These are phyloP conservation scores for Venturia canescens DNA, from an alignment of 1,140 invertebrate genomes.

Conservation along the genomic window DNA sequence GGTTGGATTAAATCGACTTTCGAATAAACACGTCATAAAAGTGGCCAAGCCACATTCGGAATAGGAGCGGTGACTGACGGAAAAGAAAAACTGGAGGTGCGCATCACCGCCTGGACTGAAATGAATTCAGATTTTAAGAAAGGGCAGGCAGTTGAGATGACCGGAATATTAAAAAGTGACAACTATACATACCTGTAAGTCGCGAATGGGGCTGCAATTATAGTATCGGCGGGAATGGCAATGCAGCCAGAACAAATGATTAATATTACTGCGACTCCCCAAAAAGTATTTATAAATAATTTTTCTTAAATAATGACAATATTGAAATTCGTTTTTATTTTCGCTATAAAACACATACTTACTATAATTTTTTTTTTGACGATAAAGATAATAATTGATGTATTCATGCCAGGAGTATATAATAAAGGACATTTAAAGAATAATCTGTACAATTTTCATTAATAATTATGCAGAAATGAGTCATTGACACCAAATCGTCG, in stretches of 20 bases:
- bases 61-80: constrained; percentile 20
- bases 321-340: background rate
- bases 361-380: no score
- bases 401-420: no score
- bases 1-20: constrained; percentile 35
- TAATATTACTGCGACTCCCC: constrained; percentile 13
- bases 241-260: constrained; percentile 6
- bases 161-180: background rate
- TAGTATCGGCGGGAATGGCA: background rate
- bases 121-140: background rate
- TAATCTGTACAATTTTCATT: no score
- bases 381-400: no score
- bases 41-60: constrained; percentile 20
- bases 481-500: no score
- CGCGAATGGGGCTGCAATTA: background rate
- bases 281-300: constrained; percentile 11
- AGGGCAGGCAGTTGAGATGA: background rate
- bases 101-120: constrained; percentile 12
- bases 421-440: no score
- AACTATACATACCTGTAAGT: background rate
- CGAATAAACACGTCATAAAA: background rate
- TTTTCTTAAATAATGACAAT: background rate
- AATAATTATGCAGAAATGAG: no score
- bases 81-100: background rate
- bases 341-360: no score